A percentile compares a stretch with the other conserved stretches of the same genome.
These are phyloP conservation scores for Rhinogobius similis DNA, from an alignment of 2,113 vertebrate species.

Conservation along the genomic window DNA sequence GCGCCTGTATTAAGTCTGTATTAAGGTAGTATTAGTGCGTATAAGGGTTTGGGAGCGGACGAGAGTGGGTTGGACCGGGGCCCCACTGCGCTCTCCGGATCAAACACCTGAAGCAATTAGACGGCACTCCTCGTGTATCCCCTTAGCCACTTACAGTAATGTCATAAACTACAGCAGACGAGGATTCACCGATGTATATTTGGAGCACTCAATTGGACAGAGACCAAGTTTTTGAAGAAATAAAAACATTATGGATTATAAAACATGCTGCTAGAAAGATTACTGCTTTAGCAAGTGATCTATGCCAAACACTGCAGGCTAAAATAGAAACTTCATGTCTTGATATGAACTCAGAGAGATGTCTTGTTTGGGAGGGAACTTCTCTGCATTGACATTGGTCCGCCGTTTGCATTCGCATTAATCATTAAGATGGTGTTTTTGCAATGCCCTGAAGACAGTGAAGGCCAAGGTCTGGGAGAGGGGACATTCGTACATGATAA, in stretches of 20 bases:
- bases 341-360: conserved; percentile 27
- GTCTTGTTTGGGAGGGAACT: conserved; percentile 2
- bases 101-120: conserved; percentile 73
- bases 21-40: conserved; percentile 18
- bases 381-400: conserved; percentile 25
- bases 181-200: conserved; percentile 33
- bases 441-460: conserved; percentile 55
- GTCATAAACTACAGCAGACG: conserved; percentile 36
- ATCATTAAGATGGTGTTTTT: conserved; percentile 58
- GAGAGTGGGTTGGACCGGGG: conserved; percentile 48
- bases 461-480: conserved; percentile 54
- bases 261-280: conserved; percentile 37
- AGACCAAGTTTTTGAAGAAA: conserved; percentile 41
- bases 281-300: conserved; percentile 34
- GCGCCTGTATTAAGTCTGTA: conserved; percentile 54
- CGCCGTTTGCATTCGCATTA: conserved; percentile 57
- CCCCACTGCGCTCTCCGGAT: conserved; percentile 62
- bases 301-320: conserved; percentile 40
- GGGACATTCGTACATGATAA: conserved; percentile 28
- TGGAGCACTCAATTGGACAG: conserved; percentile 38
- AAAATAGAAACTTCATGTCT: conserved; percentile 28
- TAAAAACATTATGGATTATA: conserved; percentile 46
- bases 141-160: conserved; percentile 63
- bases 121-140: conserved; percentile 44
- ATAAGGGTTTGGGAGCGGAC: conserved; percentile 18